Base-by-base conservation (phyloP, 2,888 invertebrate species). In the Eilema caniola region DNA sequence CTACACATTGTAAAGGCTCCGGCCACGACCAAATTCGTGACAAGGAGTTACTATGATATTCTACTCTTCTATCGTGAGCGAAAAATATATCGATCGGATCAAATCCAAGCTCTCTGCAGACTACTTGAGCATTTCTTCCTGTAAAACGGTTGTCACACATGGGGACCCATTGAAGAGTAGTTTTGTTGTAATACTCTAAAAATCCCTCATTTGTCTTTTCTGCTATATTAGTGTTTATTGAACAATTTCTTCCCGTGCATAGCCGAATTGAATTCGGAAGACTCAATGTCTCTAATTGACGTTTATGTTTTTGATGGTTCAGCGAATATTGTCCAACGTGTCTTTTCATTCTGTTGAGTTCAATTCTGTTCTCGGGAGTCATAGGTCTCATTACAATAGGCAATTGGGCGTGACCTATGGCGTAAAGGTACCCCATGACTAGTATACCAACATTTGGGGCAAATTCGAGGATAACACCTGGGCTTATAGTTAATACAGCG, bases 111-210 rank as follows among this genome's bases (percentile, higher is more conserved):
- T 99, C 98, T 28, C 98, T 96, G 87, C 99, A 99, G 0, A 99
- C 98, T 0, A 99, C 99, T 95, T 99, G 98, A 7, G 99, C 99
- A 88, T 99, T 99, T 83, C 99, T 96, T 89, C 99, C 99, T 0
- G 99, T 99, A 89, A 99, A 99, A 72, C 99, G 96, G 62, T 96
- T 96, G 90, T 99, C 99, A 91, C 99, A 99, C 93, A 99, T 97
- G 0, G 99, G 98, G 53, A 99, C 98, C 98, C 99, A 99, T 87
- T 99, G 99, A 24, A 98, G 95, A 0, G 99, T 99, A 2, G 99
- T 99, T 80, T 96, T 96, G 86, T 99, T 99, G 89, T 98, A 99
- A 87, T 99, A 98, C 93, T 99, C 99, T 73, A 99, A 90, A 86
- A 99, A 99, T 8, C 99, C 99, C 96, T 98, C 97, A 82, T 96